Conservation (phyloP, 2,797 vertebrate genomes). For the Coilia nasus region DNA sequence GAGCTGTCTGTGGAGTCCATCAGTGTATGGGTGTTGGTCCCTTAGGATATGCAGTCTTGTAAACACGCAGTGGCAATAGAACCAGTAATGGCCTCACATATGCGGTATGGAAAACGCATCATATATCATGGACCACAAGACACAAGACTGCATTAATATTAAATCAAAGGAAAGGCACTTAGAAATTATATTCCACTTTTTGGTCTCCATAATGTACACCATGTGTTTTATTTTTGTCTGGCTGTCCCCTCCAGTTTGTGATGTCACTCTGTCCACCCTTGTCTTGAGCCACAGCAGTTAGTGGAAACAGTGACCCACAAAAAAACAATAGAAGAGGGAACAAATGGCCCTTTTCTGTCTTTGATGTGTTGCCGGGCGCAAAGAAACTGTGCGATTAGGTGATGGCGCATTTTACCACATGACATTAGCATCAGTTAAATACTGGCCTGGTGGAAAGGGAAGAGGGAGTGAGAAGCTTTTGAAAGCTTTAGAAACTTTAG, state of each 20-base stretch:
- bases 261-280: not conserved
- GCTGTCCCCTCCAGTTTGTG: not conserved
- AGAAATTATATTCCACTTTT: not conserved
- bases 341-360: not conserved
- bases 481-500: not conserved
- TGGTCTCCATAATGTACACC: not conserved
- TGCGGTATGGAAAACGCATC: not conserved
- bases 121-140: conserved; percentile 4
- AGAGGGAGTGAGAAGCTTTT: not conserved
- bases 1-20: conserved; percentile 41
- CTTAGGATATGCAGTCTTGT: conserved; percentile 16
- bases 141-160: not conserved
- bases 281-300: not conserved
- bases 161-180: not conserved
- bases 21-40: conserved; percentile 25
- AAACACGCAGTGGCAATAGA: too few relatives aligned
- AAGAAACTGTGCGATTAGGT: not conserved
- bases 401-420: not conserved
- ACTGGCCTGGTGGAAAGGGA: not conserved
- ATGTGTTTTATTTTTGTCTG: not conserved
- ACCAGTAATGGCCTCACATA: too few relatives aligned
- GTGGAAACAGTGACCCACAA: not conserved
- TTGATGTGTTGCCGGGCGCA: not conserved
- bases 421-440: not conserved
- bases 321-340: not conserved